Base-by-base conservation (phyloP, 2,888 invertebrate species). In the Protophormia terraenovae region DNA sequence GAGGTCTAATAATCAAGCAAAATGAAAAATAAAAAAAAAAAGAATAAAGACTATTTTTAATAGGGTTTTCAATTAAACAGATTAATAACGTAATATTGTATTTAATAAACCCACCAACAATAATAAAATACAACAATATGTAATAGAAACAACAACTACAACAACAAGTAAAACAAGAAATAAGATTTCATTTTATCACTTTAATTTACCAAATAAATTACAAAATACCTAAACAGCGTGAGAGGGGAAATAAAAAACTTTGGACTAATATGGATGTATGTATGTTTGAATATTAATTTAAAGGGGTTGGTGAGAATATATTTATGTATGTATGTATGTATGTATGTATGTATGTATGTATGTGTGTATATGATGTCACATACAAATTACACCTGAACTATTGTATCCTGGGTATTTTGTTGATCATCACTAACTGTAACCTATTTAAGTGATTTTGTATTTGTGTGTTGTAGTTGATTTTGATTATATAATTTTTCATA, bases 21-120 rank as follows among this genome's bases (percentile, higher is more conserved):
- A 53, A 55, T 7, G n/a, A 45, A 14, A 80, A 71, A 22, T 2
- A n/a, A 55, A 27, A 47, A n/a, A n/a, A n/a, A n/a, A n/a, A n/a
- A n/a, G n/a, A n/a, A n/a, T n/a, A n/a, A n/a, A 47, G 71, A 35
- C 64, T 22, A 22, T 76, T 76, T 78, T 82, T 38, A 82, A 85
- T 75, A 58, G 71, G 75, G 82, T 82, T 85, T 79, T 85, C 82
- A 85, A 85, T 85, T 85, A 85, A 85, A 85, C 75, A 69, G 82
- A 82, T 85, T 85, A 85, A 85, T 82, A 82, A 85, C 50, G 73
- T 79, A 82, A 85, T 60, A 84, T 72, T 50, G 60, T 62, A 50
- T 84, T 84, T 84, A 77, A 84, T 76, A 76, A 81, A 72, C 35
- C 58, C 83, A n/a, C 55, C 55, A 53, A 47, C 16, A 53, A 62